Conservation (phyloP, 2,797 vertebrate species). For the Dicrostonyx torquatus region DNA sequence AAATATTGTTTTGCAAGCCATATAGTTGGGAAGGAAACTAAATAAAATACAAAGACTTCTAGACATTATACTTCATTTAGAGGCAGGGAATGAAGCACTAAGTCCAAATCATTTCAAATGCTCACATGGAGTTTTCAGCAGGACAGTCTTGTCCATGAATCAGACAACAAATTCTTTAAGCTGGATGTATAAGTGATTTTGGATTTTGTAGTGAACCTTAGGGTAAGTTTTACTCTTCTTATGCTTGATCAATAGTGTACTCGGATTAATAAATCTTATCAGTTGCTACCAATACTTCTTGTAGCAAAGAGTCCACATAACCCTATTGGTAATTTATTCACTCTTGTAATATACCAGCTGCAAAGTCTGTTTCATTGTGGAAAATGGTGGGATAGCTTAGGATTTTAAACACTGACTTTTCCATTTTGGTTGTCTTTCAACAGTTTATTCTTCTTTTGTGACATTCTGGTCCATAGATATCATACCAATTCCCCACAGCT, state of each 20-base stretch:
- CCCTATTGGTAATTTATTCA: constrained; percentile 60
- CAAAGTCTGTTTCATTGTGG: constrained; percentile 52
- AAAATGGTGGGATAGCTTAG: constrained; percentile 22
- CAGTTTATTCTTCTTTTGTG: constrained; percentile 45
- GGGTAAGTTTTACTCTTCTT: constrained; percentile 68
- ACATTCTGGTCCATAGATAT: constrained; percentile 35
- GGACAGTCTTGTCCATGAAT: constrained; percentile 48
- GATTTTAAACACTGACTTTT: constrained; percentile 17
- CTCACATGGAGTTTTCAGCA: constrained; percentile 68
- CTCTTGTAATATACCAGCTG: constrained; percentile 27
- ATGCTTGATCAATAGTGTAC: constrained; percentile 68
- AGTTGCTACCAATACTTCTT: constrained; percentile 67
- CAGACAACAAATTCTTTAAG: constrained; percentile 74
- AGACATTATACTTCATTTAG: constrained; percentile 74
- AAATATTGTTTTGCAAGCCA: constrained; percentile 77
- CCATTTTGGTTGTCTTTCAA: constrained; percentile 46
- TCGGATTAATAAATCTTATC: constrained; percentile 74
- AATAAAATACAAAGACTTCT: constrained; percentile 78
- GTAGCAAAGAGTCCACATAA: constrained; percentile 57
- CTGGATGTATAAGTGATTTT: constrained; percentile 63
- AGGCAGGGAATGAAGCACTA: constrained; percentile 72
- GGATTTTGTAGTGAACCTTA: constrained; percentile 63
- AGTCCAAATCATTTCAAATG: constrained; percentile 70
- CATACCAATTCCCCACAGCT: neutral
- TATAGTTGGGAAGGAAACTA: constrained; percentile 74